Percentiles rank a stretch among this genome's conserved stretches.
These are phyloP conservation scores for Lamprotornis superbus DNA, from an alignment of 2,113 vertebrate species.

Conservation along the genomic window DNA sequence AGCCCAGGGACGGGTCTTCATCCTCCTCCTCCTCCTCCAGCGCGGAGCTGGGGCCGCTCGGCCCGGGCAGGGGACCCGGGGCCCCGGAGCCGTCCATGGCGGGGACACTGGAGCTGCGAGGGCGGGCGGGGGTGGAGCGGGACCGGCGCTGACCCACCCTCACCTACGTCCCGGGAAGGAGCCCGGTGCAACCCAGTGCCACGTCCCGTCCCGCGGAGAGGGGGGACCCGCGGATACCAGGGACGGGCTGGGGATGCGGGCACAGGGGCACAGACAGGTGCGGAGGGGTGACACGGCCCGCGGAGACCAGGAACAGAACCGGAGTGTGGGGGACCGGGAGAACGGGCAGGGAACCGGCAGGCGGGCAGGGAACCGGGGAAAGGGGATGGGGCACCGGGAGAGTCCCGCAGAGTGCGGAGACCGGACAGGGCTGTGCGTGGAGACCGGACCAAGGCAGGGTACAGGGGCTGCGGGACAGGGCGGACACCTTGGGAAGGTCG, in stretches of 20 bases:
- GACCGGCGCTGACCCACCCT: background rate
- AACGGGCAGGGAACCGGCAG: background rate
- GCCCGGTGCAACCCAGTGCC: background rate
- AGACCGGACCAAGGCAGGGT: background rate
- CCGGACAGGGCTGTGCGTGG: too few relatives aligned
- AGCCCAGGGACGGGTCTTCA: constrained; percentile 46
- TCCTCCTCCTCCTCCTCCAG: constrained; percentile 12
- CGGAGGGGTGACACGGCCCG: background rate
- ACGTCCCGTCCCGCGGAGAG: background rate
- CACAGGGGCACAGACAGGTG: background rate
- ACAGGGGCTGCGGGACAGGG: background rate
- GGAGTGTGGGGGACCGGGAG: background rate
- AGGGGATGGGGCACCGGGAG: background rate
- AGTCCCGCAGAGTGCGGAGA: background rate
- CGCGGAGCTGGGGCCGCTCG: background rate
- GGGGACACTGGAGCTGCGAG: background rate
- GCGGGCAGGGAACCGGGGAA: background rate
- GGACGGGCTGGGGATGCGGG: background rate
- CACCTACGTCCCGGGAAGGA: background rate
- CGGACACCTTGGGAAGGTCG: background rate
- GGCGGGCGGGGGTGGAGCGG: background rate
- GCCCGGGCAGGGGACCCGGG: background rate
- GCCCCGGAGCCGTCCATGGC: background rate
- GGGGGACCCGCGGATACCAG: too few relatives aligned
- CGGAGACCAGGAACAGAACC: background rate